These are phyloP conservation scores for Drosophila nr. fundita DNA, from an alignment of 2,888 invertebrate genomes.

Conservation along the genomic window DNA sequence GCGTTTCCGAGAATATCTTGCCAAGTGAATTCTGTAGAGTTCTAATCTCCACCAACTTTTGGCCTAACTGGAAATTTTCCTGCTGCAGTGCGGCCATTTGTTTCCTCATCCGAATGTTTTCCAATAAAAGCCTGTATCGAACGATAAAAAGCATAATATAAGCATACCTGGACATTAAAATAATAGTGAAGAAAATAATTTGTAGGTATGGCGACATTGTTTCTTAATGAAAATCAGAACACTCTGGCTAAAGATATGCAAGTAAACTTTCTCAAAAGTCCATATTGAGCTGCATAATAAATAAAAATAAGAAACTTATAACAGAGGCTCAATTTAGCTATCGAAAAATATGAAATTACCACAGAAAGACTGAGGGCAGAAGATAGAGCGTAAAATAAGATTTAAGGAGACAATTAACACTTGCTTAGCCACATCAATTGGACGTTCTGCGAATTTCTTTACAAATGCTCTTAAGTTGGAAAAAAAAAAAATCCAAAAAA, in stretches of 20 bases:
- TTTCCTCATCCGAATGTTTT: too few species aligned
- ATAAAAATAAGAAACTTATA: background rate
- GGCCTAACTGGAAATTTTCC: too few species aligned
- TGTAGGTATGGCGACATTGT: background rate
- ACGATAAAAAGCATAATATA: background rate
- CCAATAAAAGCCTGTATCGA: background rate
- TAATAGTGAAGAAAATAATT: background rate
- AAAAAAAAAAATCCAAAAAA: too few species aligned
- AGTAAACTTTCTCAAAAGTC: background rate
- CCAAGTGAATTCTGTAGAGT: background rate
- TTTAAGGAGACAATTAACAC: background rate
- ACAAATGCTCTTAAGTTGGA: background rate
- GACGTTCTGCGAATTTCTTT: background rate
- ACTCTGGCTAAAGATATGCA: background rate
- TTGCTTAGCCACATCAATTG: background rate
- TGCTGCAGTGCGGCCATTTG: too few species aligned
- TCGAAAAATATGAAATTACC: background rate
- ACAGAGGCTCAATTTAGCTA: background rate
- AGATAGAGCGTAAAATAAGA: background rate
- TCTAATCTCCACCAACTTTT: too few species aligned
- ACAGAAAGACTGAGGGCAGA: background rate
- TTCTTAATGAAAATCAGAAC: background rate
- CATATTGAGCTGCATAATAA: background rate
- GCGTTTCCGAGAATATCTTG: background rate
- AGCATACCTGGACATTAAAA: background rate